Base-by-base conservation (phyloP, 1,140 invertebrate species). In the Sipha flava region DNA sequence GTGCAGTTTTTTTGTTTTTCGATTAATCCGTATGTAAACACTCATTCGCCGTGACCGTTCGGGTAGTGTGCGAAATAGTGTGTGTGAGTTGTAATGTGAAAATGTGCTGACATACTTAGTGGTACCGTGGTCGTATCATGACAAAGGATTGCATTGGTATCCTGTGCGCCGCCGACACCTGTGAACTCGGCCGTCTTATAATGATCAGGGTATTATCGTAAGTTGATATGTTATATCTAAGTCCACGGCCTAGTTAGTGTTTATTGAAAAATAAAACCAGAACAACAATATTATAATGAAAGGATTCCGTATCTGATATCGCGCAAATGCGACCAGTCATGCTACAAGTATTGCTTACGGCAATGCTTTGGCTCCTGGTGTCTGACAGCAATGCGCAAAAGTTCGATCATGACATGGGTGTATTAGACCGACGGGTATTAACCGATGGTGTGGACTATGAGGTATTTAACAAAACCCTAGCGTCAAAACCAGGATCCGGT, bases 391-490 rank as follows among this genome's bases (percentile, higher is more conserved):
- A 40, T 43, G 52, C 73, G 10, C 52, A 77, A 54, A 77, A 43
- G 52, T 59, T 59, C 34, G 73, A 77, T 14, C 73, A 59, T 26
- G 52, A 77, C 16, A 43, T 59, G 72, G 31, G 72, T 57, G 57
- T 80, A 29, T 49, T 68, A 16, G 81, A 83, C 34, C 82, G 80
- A 52, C 73, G 81, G 72, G 70, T 81, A 21, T 54, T 82, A n/a
- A 47, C 57, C 7, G 66, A 81, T 54, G 54, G 81, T 54, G 83
- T 82, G 31, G 49, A 81, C 31, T 82, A 80, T 79, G 83, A 83
- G 59, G 34, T 83, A 14, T 83, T 83, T 66, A 83, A 83, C 47
- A 83, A 83, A 52, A 83, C 83, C 18, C 64, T 83, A 10, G 83
- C 83, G 12, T 83, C 82, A 7, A 83, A 83, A 73, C 81, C 82